Base-by-base conservation (phyloP, 1,140 invertebrate genomes). In the Eubasilissa regina region DNA sequence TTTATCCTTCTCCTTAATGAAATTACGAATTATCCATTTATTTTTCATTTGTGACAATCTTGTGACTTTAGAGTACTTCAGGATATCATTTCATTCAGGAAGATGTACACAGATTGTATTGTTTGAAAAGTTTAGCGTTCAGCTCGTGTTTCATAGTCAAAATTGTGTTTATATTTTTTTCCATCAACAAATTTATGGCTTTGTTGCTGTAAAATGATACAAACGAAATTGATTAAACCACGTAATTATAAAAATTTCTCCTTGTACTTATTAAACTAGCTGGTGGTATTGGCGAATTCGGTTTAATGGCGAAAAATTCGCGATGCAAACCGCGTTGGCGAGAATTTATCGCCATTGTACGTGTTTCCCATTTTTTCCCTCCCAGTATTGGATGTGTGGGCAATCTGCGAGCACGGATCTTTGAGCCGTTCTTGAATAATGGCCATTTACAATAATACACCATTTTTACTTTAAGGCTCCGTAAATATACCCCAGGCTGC, bases 291-390 rank as follows among this genome's bases (percentile, higher is more conserved):
- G 73, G 75, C 44, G 43, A 21, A 47, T n/a, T 66, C 75, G 56
- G 75, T 66, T 66, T 66, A 78, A 80, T 80, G 75, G 75, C 1
- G 75, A 74, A 80, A 80, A 80, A 80, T 77, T 77, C 75, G 48
- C 66, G 53, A 80, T 80, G 79, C 79, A 80, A 80, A 74, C 75
- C 79, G 56, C 79, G 79, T 77, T n/a, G 43, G 35, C 44, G 53
- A 43, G 64, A 55, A 80, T 80, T 80, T 80, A 80, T 80, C 70
- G 75, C 75, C 56, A 19, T 19, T 19, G 56, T 75, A 77, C 79
- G 79, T 74, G 75, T 73, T 73, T 47, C 75, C 70, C 77, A 80
- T 77, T 73, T 77, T 77, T 80, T 75, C 45, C 11, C 58, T 56
- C 66, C 73, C 68, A 25, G 77, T 77, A 44, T 43, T 51, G 43